Evolutionary conservation across 2,113 vertebrate genomes (phyloP).

Genomic region (Mesocricetus auratus): DNA sequence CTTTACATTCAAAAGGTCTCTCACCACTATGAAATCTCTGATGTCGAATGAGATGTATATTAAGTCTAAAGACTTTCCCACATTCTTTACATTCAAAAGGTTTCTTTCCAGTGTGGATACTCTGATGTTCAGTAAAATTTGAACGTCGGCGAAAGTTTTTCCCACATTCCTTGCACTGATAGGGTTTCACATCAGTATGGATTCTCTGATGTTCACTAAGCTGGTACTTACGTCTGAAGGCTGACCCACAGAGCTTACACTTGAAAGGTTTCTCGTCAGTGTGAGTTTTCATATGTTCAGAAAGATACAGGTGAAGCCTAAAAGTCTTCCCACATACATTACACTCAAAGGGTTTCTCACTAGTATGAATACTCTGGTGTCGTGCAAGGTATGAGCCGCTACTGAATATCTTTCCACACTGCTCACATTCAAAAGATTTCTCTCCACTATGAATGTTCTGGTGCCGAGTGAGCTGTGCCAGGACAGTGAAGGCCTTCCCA

Average conservation of each 20-base stretch:
- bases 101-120: not conserved
- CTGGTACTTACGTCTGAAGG: not conserved
- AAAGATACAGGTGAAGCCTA: not conserved
- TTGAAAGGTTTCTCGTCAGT: not conserved
- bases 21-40: not conserved
- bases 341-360: slow-evolving; percentile 37
- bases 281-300: slow-evolving; percentile 60
- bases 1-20: not conserved
- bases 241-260: not conserved
- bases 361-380: slow-evolving; percentile 55
- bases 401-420: slow-evolving; percentile 57
- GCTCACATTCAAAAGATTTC: slow-evolving; percentile 68
- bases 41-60: not conserved
- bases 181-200: not conserved
- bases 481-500: slow-evolving; percentile 45
- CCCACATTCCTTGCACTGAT: not conserved
- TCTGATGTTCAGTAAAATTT: not conserved
- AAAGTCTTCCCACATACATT: slow-evolving; percentile 50
- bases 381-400: not conserved
- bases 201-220: not conserved
- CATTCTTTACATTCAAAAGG: slow-evolving; percentile 32
- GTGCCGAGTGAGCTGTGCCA: slow-evolving; percentile 63
- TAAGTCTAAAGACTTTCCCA: slow-evolving; percentile 55
- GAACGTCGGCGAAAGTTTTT: not conserved
- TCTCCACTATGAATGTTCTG: slow-evolving; percentile 70